A percentile compares a stretch with the other conserved stretches of the same genome.
phyloP scores from a whole-genome alignment of 2,797 vertebrate species.

The Premnoplex brunnescens region DNA sequence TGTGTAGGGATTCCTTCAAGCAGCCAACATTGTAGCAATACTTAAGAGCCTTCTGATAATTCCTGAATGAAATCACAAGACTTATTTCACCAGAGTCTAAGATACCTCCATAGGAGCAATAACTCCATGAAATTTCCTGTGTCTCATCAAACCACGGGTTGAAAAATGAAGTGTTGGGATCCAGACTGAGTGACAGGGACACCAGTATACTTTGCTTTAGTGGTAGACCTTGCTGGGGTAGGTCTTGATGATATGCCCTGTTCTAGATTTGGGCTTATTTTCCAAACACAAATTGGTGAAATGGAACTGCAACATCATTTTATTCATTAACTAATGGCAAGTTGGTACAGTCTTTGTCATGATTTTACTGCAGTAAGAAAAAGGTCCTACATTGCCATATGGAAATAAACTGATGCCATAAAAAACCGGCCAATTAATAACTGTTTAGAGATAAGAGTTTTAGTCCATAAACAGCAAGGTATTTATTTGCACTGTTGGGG shows the following conservation, averaged over 20 bases:
- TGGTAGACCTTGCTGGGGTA: background rate
- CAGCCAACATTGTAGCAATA: background rate
- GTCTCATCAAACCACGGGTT: background rate
- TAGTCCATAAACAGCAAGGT: no score
- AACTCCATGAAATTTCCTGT: background rate
- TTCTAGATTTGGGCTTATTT: background rate
- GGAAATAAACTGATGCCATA: background rate
- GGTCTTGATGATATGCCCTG: rapidly evolving
- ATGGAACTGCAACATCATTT: background rate
- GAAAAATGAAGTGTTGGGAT: background rate
- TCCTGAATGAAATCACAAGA: background rate
- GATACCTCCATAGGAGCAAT: background rate
- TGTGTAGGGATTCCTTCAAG: background rate
- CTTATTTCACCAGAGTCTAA: background rate
- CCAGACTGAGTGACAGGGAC: background rate
- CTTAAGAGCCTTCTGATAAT: background rate
- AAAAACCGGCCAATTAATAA: no score
- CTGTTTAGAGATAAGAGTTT: no score
- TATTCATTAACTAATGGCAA: background rate
- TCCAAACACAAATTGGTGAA: background rate
- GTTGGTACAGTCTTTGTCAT: background rate
- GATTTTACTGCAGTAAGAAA: background rate
- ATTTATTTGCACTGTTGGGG: no score
- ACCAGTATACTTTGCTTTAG: background rate
- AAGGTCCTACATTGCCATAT: background rate